A percentile compares a stretch with the other conserved stretches of the same genome.
Evolutionary conservation across 2,113 vertebrate species (phyloP).

Genomic region (Alethe diademata): DNA sequence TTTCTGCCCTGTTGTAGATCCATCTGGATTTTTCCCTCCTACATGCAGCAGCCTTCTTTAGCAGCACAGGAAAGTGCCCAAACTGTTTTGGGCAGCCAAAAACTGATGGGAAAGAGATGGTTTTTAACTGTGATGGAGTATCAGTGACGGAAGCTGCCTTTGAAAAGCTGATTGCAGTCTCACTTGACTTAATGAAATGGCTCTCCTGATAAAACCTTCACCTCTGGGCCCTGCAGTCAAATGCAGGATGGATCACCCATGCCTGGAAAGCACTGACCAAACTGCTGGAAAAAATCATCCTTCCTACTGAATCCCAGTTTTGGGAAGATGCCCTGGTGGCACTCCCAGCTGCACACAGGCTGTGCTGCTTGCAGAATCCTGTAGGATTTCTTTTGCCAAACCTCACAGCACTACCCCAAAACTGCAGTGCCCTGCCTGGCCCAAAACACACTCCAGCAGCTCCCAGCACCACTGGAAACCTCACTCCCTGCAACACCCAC

Average conservation of each 20-base stretch:
- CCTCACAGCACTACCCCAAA: not conserved
- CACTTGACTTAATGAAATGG: not conserved
- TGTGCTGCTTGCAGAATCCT: not conserved
- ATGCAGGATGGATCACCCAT: accelerated
- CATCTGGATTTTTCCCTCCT: not conserved
- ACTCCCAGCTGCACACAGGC: not conserved
- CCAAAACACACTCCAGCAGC: not conserved
- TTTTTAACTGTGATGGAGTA: not conserved
- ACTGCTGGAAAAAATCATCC: not conserved
- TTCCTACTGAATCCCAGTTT: not conserved
- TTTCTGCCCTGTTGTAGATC: not conserved
- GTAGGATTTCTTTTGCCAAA: not conserved
- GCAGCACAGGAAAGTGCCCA: not conserved
- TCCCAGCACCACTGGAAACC: not conserved
- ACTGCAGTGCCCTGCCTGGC: not conserved
- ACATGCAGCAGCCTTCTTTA: not conserved
- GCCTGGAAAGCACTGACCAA: not conserved
- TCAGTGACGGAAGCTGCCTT: not conserved
- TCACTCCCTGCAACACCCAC: not conserved
- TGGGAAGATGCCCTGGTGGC: not conserved
- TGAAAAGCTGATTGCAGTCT: not conserved
- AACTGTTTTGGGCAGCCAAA: not conserved
- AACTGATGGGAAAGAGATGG: accelerated
- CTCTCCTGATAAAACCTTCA: not conserved
- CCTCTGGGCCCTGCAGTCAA: not conserved